phyloP scores from a whole-genome alignment of 2,113 vertebrate species.

The Otus sunia region DNA sequence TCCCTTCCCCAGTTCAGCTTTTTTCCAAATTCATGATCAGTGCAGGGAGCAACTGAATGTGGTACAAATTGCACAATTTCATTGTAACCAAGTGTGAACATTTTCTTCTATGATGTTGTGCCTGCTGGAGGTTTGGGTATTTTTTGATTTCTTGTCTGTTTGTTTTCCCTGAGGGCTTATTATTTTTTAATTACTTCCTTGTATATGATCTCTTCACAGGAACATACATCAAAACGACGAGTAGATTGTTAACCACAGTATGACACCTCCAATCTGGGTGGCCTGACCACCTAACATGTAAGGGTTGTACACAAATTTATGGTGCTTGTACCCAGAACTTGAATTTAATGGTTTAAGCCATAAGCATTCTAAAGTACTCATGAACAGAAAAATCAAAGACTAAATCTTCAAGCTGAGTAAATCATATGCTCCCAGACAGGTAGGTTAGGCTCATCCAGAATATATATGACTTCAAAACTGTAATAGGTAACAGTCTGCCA shows the following conservation, averaged over 20 bases:
- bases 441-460: neutral
- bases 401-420: neutral
- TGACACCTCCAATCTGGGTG: neutral
- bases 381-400: neutral
- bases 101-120: neutral
- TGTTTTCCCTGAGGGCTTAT: neutral
- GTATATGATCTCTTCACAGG: neutral
- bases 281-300: neutral
- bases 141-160: neutral
- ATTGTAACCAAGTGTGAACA: neutral
- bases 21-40: neutral
- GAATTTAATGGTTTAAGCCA: neutral
- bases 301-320: neutral
- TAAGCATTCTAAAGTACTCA: neutral
- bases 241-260: neutral
- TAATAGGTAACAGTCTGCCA: neutral
- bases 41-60: neutral
- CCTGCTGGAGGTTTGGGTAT: neutral
- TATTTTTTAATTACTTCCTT: neutral
- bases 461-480: neutral
- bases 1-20: neutral
- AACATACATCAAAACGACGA: neutral
- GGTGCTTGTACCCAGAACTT: neutral
- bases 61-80: neutral
- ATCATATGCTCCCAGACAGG: neutral